Percentiles rank a stretch among this genome's conserved stretches.
Evolutionary conservation across 1,140 invertebrate genomes (phyloP).

Genomic region (Dendroctonus valens): DNA sequence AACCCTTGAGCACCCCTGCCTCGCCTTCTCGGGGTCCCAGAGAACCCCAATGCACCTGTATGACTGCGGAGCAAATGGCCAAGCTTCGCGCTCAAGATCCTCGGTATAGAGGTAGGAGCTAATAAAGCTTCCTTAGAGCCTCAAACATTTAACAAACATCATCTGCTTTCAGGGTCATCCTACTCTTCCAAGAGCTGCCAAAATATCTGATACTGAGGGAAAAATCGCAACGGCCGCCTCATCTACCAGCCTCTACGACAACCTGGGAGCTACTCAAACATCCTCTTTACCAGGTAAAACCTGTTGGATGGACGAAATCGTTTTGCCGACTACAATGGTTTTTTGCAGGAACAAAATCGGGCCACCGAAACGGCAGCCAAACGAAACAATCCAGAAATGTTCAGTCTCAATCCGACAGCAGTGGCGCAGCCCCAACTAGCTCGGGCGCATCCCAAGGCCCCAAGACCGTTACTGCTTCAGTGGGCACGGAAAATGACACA

Average conservation of each 20-base stretch:
- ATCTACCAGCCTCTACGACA: constrained; percentile 87
- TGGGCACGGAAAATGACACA: constrained; percentile 58
- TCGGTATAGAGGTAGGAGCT: constrained; percentile 65
- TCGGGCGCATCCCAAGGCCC: constrained; percentile 51
- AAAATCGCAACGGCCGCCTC: constrained; percentile 77
- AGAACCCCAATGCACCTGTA: constrained; percentile 92
- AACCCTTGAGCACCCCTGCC: constrained; percentile 89
- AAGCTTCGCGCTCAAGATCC: constrained; percentile 80
- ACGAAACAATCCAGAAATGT: constrained; percentile 51
- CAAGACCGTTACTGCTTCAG: constrained; percentile 61
- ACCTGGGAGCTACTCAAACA: constrained; percentile 65
- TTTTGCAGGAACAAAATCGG: constrained; percentile 44
- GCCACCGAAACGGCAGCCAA: constrained; percentile 46
- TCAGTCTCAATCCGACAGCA: constrained; percentile 63
- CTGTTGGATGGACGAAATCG: constrained; percentile 1
- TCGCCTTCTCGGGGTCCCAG: constrained; percentile 80
- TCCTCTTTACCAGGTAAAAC: constrained; percentile 55
- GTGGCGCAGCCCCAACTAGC: constrained; percentile 59
- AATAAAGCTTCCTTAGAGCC: not conserved
- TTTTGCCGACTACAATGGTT: too few species aligned
- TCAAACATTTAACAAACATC: constrained; percentile 1
- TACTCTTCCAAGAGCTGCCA: constrained; percentile 74
- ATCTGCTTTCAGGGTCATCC: constrained; percentile 67
- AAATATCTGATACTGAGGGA: constrained; percentile 66
- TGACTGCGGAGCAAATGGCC: constrained; percentile 90